phyloP scores from a whole-genome alignment of 1,140 invertebrate species.

The Nymphalis io region DNA sequence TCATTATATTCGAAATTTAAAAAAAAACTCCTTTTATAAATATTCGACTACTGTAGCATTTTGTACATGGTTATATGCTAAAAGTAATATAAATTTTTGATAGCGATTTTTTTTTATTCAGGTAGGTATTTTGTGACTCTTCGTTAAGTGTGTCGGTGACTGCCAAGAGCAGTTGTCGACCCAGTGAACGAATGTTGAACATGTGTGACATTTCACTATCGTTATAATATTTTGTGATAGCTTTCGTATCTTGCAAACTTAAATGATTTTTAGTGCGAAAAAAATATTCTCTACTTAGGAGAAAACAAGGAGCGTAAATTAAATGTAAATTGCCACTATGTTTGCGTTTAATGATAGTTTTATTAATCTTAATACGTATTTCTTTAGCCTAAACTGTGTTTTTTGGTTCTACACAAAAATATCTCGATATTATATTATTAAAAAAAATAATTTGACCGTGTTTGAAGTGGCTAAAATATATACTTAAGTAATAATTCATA shows the following conservation, averaged over 20 bases:
- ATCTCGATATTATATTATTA: too few species aligned
- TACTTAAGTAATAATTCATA: not conserved
- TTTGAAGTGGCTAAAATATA: not conserved
- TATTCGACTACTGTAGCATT: too few species aligned
- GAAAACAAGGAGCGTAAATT: not conserved
- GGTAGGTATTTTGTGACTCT: conserved; percentile 15
- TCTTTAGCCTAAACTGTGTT: too few species aligned
- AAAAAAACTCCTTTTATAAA: too few species aligned
- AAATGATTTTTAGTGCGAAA: conserved; percentile 12
- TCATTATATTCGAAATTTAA: too few species aligned
- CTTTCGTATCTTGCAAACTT: conserved; percentile 20
- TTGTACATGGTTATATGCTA: too few species aligned
- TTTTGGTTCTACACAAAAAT: too few species aligned
- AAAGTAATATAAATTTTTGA: not conserved
- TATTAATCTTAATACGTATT: too few species aligned
- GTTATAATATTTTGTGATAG: conserved; percentile 20
- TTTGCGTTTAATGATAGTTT: not conserved
- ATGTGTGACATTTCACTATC: conserved; percentile 32
- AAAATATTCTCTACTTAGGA: not conserved
- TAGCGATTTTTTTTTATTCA: conserved; percentile 9
- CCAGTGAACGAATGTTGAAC: conserved; percentile 26
- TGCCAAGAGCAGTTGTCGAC: conserved; percentile 20
- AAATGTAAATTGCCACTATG: not conserved
- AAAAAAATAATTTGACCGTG: too few species aligned
- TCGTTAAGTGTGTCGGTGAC: conserved; percentile 22